Base-by-base conservation (phyloP, 2,888 invertebrate species). In the Oligia strigilis region DNA sequence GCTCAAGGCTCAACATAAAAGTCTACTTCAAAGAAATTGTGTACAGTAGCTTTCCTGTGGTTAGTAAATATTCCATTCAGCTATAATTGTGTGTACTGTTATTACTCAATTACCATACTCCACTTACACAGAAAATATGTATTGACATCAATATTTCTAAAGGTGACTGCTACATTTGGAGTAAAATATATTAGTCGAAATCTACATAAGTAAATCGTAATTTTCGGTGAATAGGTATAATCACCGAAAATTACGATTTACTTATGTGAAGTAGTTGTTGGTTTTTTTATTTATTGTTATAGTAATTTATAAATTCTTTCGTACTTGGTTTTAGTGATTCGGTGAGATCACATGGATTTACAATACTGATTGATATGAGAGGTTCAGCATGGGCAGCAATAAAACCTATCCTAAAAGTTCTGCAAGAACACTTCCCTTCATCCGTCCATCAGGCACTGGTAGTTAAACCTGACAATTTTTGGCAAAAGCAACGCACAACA, bases 401-500 rank as follows among this genome's bases (percentile, higher is more conserved):
- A 86, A 99, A 99, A 97, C 99, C 99, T 85, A 99, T 99, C 94
- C 97, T 99, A 90, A 99, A 99, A 98, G 99, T 99, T 93, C 97
- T 99, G 90, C 98, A 99, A 97, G 99, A 99, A 95, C 99, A 99
- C 97, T 99, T 99, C 96, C 98, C 99, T 92, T 98, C 99, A 91
- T 98, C 98, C 94, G 98, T 99, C 93, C 98, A 99, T 97, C 98
- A 98, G 95, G 99, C 99, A 90, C 99, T 99, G 94, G 99, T 99
- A 94, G 99, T 99, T 91, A 99, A 99, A 97, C 99, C 99, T 89
- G 99, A 99, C 94, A 99, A 99, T 95, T 99, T 99, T 97, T 99
- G 99, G 99, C 99, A 99, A 97, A 99, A 99, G 97, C 99, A 99
- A 97, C 98, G 99, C 94, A 99, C 99, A 91, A 99, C 99, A 89